Base-by-base conservation (phyloP, 2,113 vertebrate species). In the Myodes glareolus region DNA sequence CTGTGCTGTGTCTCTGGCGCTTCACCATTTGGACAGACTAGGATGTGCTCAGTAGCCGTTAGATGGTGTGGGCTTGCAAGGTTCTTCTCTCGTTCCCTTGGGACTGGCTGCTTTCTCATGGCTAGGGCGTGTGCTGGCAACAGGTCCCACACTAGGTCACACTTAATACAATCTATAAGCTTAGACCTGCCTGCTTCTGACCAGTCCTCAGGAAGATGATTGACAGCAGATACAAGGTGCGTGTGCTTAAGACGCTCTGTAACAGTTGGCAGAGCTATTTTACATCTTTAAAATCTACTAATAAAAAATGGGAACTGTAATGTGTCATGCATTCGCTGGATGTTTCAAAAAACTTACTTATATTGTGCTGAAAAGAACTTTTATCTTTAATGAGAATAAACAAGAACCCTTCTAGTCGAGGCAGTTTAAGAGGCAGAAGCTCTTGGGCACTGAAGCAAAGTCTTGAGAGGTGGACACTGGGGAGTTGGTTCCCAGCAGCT, bases 1-100 rank as follows among this genome's bases (percentile, higher is more conserved):
- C 17, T 3, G 0, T 39, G 19, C 63, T 82, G 19, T 2, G 27
- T 29, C 63, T 39, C 58, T 0, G 0, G 39, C 5, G 6, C 9
- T 0, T 19, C 10, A 70, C 33, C 23, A 0, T 65, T 58, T 65
- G n/a, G 29, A 33, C 55, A 14, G 75, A 42, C 65, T 70, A 65
- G 52, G 19, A 84, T 75, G 42, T 73, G 45, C 10, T 72, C n/a
- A n/a, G 2, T 2, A 91, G 39, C 67, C 39, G 8, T 6, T 6
- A 19, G 52, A 61, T 19, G 29, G 14, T 0, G 9, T 1, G 7
- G 31, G 27, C 14, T 73, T 50, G 52, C 36, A 21, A 7, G 39
- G 12, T 1, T 36, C 29, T 36, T 68, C 42, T 92, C 31, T 33
- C 75, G 52, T 45, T 82, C 21, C 29, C 45, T 21, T 73, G 58